phyloP scores from a whole-genome alignment of 1,140 invertebrate species.

The Ooceraea biroi region DNA sequence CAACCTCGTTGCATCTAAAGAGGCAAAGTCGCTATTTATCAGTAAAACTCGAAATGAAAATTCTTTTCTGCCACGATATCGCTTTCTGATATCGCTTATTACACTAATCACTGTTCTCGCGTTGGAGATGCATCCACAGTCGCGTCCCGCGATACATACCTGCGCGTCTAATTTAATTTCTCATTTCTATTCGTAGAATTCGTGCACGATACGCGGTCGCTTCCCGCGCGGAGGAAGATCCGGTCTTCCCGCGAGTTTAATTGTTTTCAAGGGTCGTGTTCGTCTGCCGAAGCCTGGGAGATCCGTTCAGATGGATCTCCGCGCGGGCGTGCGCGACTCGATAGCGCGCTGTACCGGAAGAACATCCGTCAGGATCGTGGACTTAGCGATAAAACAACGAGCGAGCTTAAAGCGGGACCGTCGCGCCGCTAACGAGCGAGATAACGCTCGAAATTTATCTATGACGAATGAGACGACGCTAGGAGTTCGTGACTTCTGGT shows the following conservation, averaged over 20 bases:
- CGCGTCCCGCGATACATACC: background rate
- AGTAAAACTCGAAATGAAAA: no score
- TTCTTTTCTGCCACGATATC: no score
- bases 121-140: no score
- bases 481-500: conserved; percentile 2
- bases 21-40: no score
- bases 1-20: no score
- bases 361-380: conserved; percentile 56
- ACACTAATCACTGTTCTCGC: no score
- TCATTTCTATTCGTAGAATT: background rate
- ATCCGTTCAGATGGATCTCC: background rate
- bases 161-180: background rate
- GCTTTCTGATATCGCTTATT: no score
- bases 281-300: background rate
- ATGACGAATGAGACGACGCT: conserved; percentile 12
- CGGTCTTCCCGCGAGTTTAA: conserved; percentile 25
- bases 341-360: conserved; percentile 50
- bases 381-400: conserved; percentile 38
- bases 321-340: conserved; percentile 38
- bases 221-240: conserved; percentile 13
- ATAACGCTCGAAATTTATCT: conserved; percentile 50
- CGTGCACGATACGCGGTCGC: background rate
- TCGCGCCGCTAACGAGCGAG: conserved; percentile 48
- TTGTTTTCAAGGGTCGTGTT: conserved; percentile 43
- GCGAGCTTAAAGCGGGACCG: conserved; percentile 27